Percentiles rank a stretch among this genome's conserved stretches.
Conservation (phyloP, 2,113 vertebrate genomes). For the Sapayoa aenigma region DNA sequence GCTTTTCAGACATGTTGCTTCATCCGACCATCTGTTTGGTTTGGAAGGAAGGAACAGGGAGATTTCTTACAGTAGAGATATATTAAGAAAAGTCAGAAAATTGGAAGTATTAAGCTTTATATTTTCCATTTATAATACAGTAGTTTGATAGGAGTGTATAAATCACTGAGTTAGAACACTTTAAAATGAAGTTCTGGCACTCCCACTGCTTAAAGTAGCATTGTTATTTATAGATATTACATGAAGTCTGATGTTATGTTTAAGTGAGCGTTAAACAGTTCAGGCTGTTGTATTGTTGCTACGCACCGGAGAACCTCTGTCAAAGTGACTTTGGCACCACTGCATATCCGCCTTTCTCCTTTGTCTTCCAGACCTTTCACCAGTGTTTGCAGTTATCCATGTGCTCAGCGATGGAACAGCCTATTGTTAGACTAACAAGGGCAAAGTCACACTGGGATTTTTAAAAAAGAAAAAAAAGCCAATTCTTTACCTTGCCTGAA, state of each 20-base stretch:
- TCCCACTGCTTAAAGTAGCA: constrained; percentile 43
- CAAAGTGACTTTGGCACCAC: constrained; percentile 27
- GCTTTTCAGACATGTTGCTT: constrained; percentile 23
- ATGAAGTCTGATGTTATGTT: constrained; percentile 64
- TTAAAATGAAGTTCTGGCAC: constrained; percentile 52
- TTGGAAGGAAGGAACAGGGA: constrained; percentile 18
- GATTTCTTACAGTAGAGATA: not conserved
- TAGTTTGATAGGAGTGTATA: constrained; percentile 44
- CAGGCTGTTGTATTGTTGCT: constrained; percentile 63
- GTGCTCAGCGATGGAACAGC: constrained; percentile 45
- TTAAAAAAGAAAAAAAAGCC: not conserved
- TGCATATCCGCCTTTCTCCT: not conserved
- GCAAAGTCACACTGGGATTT: constrained; percentile 54
- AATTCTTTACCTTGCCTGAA: constrained; percentile 32
- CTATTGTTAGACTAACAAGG: constrained; percentile 53
- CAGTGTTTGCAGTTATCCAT: constrained; percentile 58
- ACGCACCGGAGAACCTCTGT: constrained; percentile 49
- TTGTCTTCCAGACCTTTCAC: constrained; percentile 29
- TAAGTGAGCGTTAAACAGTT: constrained; percentile 68
- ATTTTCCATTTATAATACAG: constrained; percentile 43
- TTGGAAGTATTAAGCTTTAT: not conserved
- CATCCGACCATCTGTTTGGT: constrained; percentile 65
- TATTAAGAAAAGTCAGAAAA: constrained; percentile 28
- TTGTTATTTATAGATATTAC: constrained; percentile 70
- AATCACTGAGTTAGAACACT: constrained; percentile 37